These are phyloP conservation scores for Melospiza georgiana DNA, from an alignment of 2,113 vertebrate species.

Conservation along the genomic window DNA sequence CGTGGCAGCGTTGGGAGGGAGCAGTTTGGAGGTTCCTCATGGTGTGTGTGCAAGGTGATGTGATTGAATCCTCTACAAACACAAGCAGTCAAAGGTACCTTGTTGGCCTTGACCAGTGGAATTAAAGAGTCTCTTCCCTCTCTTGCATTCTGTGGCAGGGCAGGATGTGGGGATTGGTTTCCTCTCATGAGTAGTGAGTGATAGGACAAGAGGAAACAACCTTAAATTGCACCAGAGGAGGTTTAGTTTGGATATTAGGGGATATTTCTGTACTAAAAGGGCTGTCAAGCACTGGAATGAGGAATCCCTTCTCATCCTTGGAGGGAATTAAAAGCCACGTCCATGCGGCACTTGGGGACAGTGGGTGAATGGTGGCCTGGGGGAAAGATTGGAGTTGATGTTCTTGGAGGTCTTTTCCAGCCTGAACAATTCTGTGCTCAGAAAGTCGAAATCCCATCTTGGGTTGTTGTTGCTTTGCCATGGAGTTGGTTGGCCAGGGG, in stretches of 20 bases:
- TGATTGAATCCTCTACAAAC: not conserved
- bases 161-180: accelerated
- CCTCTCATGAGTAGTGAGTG: accelerated
- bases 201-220: accelerated
- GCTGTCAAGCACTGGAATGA: not conserved
- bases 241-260: not conserved
- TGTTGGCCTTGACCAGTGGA: not conserved
- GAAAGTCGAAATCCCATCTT: not conserved
- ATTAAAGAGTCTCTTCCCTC: not conserved
- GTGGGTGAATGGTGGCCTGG: not conserved
- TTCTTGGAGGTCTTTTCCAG: not conserved
- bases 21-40: not conserved
- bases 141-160: not conserved
- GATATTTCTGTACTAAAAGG: not conserved
- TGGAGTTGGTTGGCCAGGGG: not conserved
- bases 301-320: not conserved
- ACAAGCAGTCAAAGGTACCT: not conserved
- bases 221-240: not conserved
- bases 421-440: not conserved
- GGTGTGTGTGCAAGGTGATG: not conserved
- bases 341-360: not conserved
- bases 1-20: accelerated
- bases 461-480: not conserved
- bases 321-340: not conserved
- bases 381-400: not conserved